Evolutionary conservation across 2,113 vertebrate species (phyloP).

Genomic region (Lepus americanus): DNA sequence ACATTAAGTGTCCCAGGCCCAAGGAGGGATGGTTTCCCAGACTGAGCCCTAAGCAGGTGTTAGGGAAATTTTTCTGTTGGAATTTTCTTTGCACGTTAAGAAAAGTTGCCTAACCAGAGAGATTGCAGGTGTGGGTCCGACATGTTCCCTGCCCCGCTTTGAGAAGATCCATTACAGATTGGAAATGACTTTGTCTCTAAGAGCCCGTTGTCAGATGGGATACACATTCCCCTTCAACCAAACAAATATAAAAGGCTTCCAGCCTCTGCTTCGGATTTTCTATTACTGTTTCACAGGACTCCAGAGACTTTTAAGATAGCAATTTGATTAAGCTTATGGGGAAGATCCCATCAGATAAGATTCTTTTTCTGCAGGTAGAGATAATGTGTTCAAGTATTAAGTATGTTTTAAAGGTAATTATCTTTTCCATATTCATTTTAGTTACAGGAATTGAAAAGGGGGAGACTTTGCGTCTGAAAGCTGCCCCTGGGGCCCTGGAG

Average conservation of each 20-base stretch:
- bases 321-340: slow-evolving; percentile 86
- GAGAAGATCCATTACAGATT: slow-evolving; percentile 84
- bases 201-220: slow-evolving; percentile 72
- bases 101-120: slow-evolving; percentile 33
- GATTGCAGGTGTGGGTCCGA: slow-evolving; percentile 64
- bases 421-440: slow-evolving; percentile 84
- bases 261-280: slow-evolving; percentile 80
- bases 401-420: slow-evolving; percentile 88
- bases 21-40: not conserved
- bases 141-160: slow-evolving; percentile 26
- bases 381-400: slow-evolving; percentile 87
- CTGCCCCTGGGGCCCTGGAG: slow-evolving; percentile 58
- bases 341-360: slow-evolving; percentile 82
- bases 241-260: slow-evolving; percentile 71
- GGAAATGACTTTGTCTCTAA: slow-evolving; percentile 82
- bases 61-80: slow-evolving; percentile 50
- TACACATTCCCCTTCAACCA: not conserved
- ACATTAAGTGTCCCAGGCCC: not conserved
- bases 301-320: slow-evolving; percentile 86
- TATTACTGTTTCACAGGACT: slow-evolving; percentile 85
- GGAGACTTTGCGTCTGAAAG: slow-evolving; percentile 54
- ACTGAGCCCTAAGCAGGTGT: not conserved
- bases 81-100: slow-evolving; percentile 21
- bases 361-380: slow-evolving; percentile 86
- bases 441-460: slow-evolving; percentile 82